phyloP scores from a whole-genome alignment of 2,797 vertebrate species.

The Bufotes viridis region DNA sequence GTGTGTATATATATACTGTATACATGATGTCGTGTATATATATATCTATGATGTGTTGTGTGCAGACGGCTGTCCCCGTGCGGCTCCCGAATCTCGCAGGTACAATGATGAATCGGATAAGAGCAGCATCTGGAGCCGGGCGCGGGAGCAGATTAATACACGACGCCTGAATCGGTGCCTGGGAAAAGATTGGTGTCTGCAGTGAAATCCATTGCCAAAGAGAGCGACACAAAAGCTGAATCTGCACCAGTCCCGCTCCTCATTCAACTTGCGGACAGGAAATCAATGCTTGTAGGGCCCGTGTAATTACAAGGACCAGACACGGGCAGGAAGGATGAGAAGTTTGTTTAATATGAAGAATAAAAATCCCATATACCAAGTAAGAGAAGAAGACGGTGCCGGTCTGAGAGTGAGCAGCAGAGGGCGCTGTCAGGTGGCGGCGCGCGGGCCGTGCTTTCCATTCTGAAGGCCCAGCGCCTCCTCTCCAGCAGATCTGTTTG shows the following conservation, averaged over 20 bases:
- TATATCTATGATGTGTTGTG: too few species aligned
- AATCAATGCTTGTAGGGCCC: slow-evolving; percentile 36
- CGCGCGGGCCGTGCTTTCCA: background rate
- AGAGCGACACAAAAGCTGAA: slow-evolving; percentile 3
- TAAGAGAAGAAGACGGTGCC: background rate
- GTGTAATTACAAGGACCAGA: slow-evolving; percentile 47
- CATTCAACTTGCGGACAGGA: slow-evolving; percentile 41
- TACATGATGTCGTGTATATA: too few species aligned
- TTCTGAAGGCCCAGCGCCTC: fast-evolving
- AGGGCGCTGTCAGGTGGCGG: slow-evolving; percentile 29
- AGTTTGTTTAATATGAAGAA: slow-evolving; percentile 1
- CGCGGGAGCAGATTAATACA: background rate
- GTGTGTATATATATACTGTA: too few species aligned
- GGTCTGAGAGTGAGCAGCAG: background rate
- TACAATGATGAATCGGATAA: background rate
- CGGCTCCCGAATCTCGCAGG: too few species aligned
- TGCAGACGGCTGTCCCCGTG: too few species aligned
- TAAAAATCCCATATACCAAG: background rate
- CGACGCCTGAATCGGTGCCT: background rate
- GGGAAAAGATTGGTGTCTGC: slow-evolving; percentile 32
- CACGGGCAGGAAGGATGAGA: slow-evolving; percentile 11
- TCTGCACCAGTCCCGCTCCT: slow-evolving; percentile 15
- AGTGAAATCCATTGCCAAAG: slow-evolving; percentile 5
- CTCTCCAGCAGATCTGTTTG: slow-evolving; percentile 54
- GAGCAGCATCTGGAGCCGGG: background rate